A percentile compares a stretch with the other conserved stretches of the same genome.
These are phyloP conservation scores for Hemistola chrysoprasaria DNA, from an alignment of 2,888 invertebrate genomes.

Conservation along the genomic window DNA sequence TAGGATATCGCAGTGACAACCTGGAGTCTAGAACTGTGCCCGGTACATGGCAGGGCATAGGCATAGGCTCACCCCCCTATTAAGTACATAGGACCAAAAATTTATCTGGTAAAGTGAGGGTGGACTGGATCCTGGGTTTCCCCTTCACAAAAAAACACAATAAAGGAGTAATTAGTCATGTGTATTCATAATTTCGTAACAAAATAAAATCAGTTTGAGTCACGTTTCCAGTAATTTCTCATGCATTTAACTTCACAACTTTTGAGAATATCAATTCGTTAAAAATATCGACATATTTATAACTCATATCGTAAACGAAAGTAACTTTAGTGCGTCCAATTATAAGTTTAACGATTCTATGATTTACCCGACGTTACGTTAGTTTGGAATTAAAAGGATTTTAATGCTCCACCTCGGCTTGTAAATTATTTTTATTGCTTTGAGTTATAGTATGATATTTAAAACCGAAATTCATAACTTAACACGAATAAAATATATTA, in stretches of 20 bases:
- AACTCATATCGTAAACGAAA: constrained; percentile 11
- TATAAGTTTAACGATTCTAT: constrained; percentile 29
- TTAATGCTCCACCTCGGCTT: constrained; percentile 21
- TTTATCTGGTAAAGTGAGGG: no score
- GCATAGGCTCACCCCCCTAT: no score
- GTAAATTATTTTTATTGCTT: constrained; percentile 25
- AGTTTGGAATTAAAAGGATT: constrained; percentile 24
- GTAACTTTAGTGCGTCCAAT: constrained; percentile 18
- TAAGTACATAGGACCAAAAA: no score
- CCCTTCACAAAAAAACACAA: no score
- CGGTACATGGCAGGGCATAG: no score
- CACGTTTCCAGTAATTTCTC: neutral
- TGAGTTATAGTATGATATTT: constrained; percentile 23
- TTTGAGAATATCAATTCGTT: neutral
- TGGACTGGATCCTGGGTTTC: no score
- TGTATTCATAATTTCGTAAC: no score
- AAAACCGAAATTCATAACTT: neutral
- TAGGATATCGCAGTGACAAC: no score
- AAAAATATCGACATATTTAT: constrained; percentile 19
- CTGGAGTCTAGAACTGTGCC: no score
- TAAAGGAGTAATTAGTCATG: no score
- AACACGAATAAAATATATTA: constrained; percentile 7
- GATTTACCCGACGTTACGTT: constrained; percentile 22
- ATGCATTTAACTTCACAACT: neutral
- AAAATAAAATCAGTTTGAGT: neutral